Conservation (phyloP, 2,797 vertebrate species). For the Rhadinocentrus ornatus region DNA sequence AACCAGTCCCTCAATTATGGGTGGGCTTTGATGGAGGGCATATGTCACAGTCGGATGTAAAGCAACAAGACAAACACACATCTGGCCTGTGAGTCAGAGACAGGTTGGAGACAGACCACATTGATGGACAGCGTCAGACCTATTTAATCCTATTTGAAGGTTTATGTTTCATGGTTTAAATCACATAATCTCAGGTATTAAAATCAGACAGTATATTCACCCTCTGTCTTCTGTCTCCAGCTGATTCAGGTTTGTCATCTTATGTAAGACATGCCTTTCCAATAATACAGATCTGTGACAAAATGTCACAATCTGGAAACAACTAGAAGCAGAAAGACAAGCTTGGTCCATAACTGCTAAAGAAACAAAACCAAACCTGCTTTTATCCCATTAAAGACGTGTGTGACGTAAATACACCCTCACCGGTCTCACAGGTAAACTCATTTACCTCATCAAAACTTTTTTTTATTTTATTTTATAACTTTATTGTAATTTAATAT, state of each 20-base stretch:
- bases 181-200: conserved; percentile 38
- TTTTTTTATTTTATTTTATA: no score
- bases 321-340: no score
- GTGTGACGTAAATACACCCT: no score
- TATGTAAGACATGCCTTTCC: background rate
- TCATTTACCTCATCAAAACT: no score
- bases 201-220: conserved; percentile 3
- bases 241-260: background rate
- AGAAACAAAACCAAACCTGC: no score
- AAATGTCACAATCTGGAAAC: no score
- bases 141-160: conserved; percentile 21
- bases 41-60: conserved; percentile 16
- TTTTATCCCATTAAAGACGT: no score
- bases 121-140: conserved; percentile 14
- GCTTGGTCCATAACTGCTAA: no score
- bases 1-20: conserved; percentile 44
- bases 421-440: no score
- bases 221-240: background rate
- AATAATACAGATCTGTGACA: background rate
- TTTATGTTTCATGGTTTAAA: conserved; percentile 36
- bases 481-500: no score
- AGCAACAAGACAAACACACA: conserved; percentile 18
- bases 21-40: conserved; percentile 47
- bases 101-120: conserved; percentile 18
- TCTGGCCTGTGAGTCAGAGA: conserved; percentile 23